Evolutionary conservation across 2,113 vertebrate species (phyloP), one percentile per base, ranked within the genome.

Genomic region (Myiozetetes cayanensis): DNA sequence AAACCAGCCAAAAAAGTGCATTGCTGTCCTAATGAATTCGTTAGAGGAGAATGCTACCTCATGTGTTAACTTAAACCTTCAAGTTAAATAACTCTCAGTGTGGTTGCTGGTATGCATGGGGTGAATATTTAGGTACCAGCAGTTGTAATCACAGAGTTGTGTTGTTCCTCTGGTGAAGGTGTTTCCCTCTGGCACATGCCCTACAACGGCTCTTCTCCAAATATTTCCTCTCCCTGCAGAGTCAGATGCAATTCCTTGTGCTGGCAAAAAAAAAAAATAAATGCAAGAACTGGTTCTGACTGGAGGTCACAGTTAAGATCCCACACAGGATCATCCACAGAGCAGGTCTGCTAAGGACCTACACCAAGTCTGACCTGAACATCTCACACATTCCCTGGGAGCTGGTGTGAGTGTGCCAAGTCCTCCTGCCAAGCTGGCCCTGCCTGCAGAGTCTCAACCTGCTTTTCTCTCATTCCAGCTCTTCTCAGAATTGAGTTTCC

Each of bases 401-500:
- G 8, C 4, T 39, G 82, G 6, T 18, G 66, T 8, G 14, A 16
- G 16, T 4, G 39, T 79, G 81, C 85, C 71, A 66, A 44, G 44
- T 28, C 27, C 65, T 67, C 35, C 63, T 90, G 84, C 96, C 90
- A 83, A 84, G 70, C 90, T 86, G 93, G 83, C 55, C 50, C 55
- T 37, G 35, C 35, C 1, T 20, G 43, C 27, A 14, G 62, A 30
- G 39, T 3, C 49, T 53, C 15, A 35, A 79, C 12, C 46, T 81
- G 56, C 59, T 87, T 70, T 55, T 6, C 79, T 72, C 52, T 77
- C 16, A 3, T 83, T 47, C 90, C 94, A 95, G 66, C 85, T 33
- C 90, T 73, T 55, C 87, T 49, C 78, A 93, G 78, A 87, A 21
- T 28, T 1, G 2, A 10, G 3, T 82, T 91, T 83, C 53, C 94